Evolutionary conservation across 2,113 vertebrate genomes (phyloP).

Genomic region (Nothoprocta perdicaria): DNA sequence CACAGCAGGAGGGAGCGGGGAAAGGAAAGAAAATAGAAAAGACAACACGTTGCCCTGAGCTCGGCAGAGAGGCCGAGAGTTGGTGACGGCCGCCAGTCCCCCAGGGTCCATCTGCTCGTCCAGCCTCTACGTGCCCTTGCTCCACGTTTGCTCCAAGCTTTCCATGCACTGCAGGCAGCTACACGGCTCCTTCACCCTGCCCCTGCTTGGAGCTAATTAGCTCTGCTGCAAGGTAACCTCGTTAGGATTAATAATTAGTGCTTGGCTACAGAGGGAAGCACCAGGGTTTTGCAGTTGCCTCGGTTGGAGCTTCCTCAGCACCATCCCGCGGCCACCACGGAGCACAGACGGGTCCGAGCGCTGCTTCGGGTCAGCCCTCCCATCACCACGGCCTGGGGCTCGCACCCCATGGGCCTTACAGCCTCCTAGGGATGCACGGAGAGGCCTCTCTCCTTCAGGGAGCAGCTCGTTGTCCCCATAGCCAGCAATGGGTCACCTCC

Average conservation of each 20-base stretch:
- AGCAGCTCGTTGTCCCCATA: neutral
- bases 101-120: accelerated
- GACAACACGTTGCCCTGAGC: neutral
- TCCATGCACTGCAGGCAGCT: neutral
- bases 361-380: neutral
- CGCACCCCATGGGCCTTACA: accelerated
- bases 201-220: neutral
- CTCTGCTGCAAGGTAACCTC: neutral
- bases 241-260: neutral
- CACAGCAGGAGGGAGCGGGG: neutral
- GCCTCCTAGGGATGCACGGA: neutral
- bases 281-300: neutral
- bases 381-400: neutral
- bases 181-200: neutral
- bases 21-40: neutral
- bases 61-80: neutral
- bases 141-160: neutral
- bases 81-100: neutral
- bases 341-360: neutral
- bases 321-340: accelerated
- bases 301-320: neutral
- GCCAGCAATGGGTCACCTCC: neutral
- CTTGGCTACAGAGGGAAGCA: neutral
- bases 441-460: neutral
- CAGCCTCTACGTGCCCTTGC: accelerated